A percentile compares a stretch with the other conserved stretches of the same genome.
phyloP scores from a whole-genome alignment of 2,113 vertebrate species.

The Micromys minutus region DNA sequence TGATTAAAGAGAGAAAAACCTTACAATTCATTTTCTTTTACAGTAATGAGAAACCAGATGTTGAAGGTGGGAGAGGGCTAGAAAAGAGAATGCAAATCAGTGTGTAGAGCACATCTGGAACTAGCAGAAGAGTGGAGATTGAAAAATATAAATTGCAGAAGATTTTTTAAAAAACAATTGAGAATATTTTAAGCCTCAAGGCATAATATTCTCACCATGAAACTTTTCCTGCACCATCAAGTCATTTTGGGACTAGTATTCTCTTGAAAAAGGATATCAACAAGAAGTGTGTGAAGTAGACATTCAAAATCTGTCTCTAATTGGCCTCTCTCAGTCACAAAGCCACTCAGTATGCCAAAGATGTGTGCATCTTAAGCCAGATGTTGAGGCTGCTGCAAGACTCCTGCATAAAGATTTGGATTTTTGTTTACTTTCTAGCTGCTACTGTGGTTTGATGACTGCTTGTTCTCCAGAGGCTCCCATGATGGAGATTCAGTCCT shows the following conservation, averaged over 20 bases:
- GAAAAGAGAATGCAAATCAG: too few species aligned
- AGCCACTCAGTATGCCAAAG: neutral
- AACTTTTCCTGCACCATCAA: slow-evolving; percentile 35
- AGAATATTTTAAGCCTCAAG: slow-evolving; percentile 20
- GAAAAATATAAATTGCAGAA: slow-evolving; percentile 56
- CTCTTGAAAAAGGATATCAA: slow-evolving; percentile 21
- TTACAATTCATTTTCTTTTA: neutral
- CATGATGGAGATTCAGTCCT: neutral
- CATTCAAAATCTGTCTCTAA: neutral
- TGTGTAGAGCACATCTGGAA: too few species aligned
- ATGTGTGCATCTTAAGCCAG: neutral
- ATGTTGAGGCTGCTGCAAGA: neutral
- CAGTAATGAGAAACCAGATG: neutral
- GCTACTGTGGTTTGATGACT: neutral
- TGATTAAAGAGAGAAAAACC: neutral
- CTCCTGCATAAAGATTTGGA: neutral
- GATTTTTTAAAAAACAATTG: slow-evolving; percentile 59
- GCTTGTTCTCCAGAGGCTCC: neutral
- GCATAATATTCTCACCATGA: slow-evolving; percentile 25
- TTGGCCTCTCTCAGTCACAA: neutral
- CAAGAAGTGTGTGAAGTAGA: neutral
- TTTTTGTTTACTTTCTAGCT: slow-evolving; percentile 6
- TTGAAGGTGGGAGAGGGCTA: too few species aligned
- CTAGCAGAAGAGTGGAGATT: neutral
- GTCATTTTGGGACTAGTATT: neutral